These are phyloP conservation scores for Procavia capensis DNA, from an alignment of 2,113 vertebrate genomes.

Conservation along the genomic window DNA sequence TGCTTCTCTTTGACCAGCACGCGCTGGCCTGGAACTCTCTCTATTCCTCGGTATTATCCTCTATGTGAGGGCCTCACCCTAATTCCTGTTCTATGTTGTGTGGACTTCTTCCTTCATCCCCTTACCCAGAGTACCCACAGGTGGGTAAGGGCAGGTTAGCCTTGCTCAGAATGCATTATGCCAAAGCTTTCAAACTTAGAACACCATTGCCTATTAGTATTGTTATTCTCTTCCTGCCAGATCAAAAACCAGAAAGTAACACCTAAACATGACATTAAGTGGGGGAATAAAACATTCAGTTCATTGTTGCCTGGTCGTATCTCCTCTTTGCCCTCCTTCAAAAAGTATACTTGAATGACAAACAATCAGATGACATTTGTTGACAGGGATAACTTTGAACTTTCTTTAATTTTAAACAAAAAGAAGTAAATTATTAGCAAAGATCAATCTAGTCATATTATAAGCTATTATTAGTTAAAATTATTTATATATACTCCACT, in stretches of 20 bases:
- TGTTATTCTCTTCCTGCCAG: not conserved
- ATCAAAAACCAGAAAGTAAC: not conserved
- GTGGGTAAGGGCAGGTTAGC: not conserved
- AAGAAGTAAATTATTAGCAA: not conserved
- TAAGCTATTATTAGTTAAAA: not conserved
- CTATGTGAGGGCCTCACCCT: fast-evolving
- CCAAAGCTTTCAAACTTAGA: not conserved
- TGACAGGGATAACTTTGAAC: not conserved
- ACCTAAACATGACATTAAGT: not conserved
- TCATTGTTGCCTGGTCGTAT: fast-evolving
- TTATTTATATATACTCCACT: not conserved
- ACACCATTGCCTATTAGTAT: not conserved
- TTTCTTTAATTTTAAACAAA: slow-evolving; percentile 23
- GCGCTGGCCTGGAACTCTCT: too few species aligned
- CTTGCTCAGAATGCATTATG: not conserved
- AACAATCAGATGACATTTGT: not conserved
- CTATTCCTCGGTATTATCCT: not conserved
- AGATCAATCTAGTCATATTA: not conserved
- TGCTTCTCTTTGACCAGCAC: not conserved
- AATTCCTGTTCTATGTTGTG: not conserved
- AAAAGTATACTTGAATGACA: not conserved
- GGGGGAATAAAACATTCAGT: not conserved
- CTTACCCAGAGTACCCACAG: not conserved
- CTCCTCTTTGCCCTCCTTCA: not conserved
- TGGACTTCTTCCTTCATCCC: not conserved